Evolutionary conservation across 2,797 vertebrate species (phyloP), one percentile per base, ranked within the genome.

Genomic region (Melanotaenia trifasciata): DNA sequence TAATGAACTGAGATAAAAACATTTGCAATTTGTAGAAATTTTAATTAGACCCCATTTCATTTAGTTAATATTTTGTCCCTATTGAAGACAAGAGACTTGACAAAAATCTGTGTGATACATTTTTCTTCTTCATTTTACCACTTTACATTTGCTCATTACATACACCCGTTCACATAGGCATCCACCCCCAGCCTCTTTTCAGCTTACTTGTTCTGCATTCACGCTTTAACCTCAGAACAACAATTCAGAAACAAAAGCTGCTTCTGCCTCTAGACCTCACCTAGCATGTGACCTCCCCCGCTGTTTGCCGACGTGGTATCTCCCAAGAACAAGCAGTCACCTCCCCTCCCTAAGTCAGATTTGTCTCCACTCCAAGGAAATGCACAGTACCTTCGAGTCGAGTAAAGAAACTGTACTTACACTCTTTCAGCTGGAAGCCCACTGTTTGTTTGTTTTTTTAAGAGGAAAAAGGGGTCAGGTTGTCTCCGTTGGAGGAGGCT

Each of bases 341-440:
- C 94, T 94, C 94, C 93, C 92, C 93, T 94, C 87, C 84, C 92
- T 80, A 86, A 94, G 92, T 94, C 94, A 94, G 91, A 94, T 91
- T 95, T 92, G 91, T 93, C 92, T 93, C 80, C 76, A 92, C 91
- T 93, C 93, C 85, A 91, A 95, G 93, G 93, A 94, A 94, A 93
- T 94, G 65, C 86, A 91, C 83, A 84, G 76, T 87, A 85, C 79
- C 74, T 87, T 87, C 81, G 78, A 90, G 76, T 82, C 56, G 81
- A 89, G 85, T 88, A 83, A 89, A 85, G 80, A 87, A 90, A 90
- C 74, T 85, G 64, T 73, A 80, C 77, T 86, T 75, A 22, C 54
- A 76, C 72, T 85, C 60, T 82, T 81, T 24, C 53, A 79, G 68
- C 75, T 63, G 74, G 79, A 84, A 20, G 28, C 40, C 65, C 58